Conservation (phyloP, 2,888 invertebrate genomes). For the Acleris literana region DNA sequence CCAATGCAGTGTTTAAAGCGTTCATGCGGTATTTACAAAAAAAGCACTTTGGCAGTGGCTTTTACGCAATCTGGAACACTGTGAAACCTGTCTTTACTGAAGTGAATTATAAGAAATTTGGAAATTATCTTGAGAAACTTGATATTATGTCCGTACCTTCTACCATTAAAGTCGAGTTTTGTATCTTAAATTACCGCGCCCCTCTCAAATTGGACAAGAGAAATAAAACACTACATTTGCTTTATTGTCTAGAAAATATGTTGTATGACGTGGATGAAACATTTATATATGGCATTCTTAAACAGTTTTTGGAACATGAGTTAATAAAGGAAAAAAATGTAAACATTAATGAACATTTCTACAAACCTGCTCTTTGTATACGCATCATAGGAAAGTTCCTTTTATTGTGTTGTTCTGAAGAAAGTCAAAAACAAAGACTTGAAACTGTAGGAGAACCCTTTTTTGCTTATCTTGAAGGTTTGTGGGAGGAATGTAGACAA, state of each 20-base stretch:
- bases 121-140: neutral
- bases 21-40: conserved; percentile 13
- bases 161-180: conserved; percentile 10
- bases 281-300: neutral
- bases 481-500: conserved; percentile 2
- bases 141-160: conserved; percentile 1
- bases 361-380: neutral
- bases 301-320: conserved; percentile 1
- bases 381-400: conserved; percentile 7
- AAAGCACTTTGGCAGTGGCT: neutral
- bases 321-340: neutral
- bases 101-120: neutral
- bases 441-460: conserved; percentile 7
- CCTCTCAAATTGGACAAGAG: neutral
- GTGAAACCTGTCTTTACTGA: conserved; percentile 15
- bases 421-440: conserved; percentile 8
- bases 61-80: conserved; percentile 5
- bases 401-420: conserved; percentile 14
- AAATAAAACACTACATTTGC: neutral
- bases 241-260: conserved; percentile 13
- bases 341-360: neutral
- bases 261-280: conserved; percentile 15
- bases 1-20: conserved; percentile 12
- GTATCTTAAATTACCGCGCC: conserved; percentile 9
- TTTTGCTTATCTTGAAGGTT: conserved; percentile 2